Percentiles rank a stretch among this genome's conserved stretches.
These are phyloP conservation scores for Caranx melampygus DNA, from an alignment of 2,113 vertebrate species.

Conservation along the genomic window DNA sequence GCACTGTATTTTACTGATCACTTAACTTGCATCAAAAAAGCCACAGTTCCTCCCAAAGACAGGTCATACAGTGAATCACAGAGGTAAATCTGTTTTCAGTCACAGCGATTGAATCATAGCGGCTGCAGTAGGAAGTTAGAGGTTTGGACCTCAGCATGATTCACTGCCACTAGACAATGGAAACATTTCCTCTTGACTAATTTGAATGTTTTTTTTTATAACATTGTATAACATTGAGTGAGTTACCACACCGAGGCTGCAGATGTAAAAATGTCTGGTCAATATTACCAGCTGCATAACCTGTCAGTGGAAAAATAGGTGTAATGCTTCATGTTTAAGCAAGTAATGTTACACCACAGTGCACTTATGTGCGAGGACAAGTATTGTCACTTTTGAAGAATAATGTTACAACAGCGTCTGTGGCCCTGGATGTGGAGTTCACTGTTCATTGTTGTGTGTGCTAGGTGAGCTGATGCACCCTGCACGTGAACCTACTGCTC, in stretches of 20 bases:
- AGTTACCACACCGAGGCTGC: neutral
- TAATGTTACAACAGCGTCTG: neutral
- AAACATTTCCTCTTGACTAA: neutral
- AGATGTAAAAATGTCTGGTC: constrained; percentile 2
- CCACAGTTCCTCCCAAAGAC: constrained; percentile 43
- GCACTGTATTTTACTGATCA: constrained; percentile 39
- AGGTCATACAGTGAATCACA: constrained; percentile 45
- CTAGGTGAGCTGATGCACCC: neutral
- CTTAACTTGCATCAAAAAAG: constrained; percentile 32
- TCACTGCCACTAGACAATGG: neutral
- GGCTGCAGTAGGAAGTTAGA: constrained; percentile 30
- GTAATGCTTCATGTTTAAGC: constrained; percentile 27
- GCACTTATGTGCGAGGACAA: constrained; percentile 18
- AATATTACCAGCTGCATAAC: constrained; percentile 8
- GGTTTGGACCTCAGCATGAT: neutral
- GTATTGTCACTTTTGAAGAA: constrained; percentile 19
- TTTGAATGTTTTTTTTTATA: neutral
- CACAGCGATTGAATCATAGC: constrained; percentile 19
- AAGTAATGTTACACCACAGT: constrained; percentile 28
- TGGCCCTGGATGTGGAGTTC: neutral
- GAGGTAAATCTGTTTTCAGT: constrained; percentile 37
- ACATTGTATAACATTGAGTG: neutral
- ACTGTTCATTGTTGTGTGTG: constrained; percentile 11
- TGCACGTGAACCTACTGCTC: constrained; percentile 10
- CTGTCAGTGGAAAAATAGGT: neutral